Conservation (phyloP, 2,113 vertebrate genomes). For the Triplophysa siluroides region DNA sequence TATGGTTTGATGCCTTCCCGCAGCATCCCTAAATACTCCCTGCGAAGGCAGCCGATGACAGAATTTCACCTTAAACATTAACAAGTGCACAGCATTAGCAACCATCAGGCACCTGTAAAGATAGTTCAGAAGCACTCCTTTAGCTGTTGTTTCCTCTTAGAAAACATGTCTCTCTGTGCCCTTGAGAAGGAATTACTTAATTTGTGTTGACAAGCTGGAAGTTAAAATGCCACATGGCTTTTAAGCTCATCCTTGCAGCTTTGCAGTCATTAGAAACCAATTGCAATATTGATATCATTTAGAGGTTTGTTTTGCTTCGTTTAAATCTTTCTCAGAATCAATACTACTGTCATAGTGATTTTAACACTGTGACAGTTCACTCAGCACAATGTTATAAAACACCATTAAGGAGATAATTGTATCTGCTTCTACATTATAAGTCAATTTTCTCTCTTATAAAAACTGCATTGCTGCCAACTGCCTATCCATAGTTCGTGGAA, state of each 20-base stretch:
- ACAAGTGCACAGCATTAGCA: slow-evolving; percentile 30
- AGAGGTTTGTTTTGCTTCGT: slow-evolving; percentile 5
- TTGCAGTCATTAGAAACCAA: slow-evolving; percentile 22
- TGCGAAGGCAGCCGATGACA: not conserved
- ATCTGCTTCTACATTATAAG: not conserved
- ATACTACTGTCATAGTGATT: slow-evolving; percentile 18
- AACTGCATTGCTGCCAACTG: too few relatives aligned
- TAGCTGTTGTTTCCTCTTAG: slow-evolving; percentile 1
- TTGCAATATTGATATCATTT: slow-evolving; percentile 26
- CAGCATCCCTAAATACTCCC: too few relatives aligned
- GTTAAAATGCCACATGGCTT: slow-evolving; percentile 16
- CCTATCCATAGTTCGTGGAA: too few relatives aligned
- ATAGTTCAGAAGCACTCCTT: slow-evolving; percentile 5
- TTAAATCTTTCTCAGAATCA: slow-evolving; percentile 22
- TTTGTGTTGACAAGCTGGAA: slow-evolving; percentile 28
- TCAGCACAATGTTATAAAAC: slow-evolving; percentile 42
- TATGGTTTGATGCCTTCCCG: not conserved
- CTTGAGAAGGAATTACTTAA: slow-evolving; percentile 23
- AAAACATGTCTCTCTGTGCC: slow-evolving; percentile 26
- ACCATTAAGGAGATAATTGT: not conserved
- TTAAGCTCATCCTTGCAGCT: slow-evolving; percentile 4
- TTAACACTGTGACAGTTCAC: slow-evolving; percentile 8
- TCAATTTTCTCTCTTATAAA: slow-evolving; percentile 35
- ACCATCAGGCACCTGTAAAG: slow-evolving; percentile 40
- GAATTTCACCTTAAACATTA: slow-evolving; percentile 1